Conservation (phyloP, 2,888 invertebrate species). For the Megaustenia siamemsis region DNA sequence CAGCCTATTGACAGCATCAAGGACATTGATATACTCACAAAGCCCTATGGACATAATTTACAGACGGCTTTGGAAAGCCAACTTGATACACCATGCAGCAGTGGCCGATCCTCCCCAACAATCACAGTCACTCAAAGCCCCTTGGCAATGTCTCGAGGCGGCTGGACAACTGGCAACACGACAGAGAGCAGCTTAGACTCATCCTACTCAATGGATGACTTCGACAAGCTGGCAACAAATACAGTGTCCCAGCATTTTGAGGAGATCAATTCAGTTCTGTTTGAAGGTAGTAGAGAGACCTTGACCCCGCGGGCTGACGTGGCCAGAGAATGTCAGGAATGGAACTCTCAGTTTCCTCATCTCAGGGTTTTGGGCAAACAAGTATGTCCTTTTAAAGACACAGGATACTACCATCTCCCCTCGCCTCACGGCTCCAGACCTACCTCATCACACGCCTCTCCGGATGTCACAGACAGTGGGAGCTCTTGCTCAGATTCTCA, state of each 20-base stretch:
- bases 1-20: slow-evolving; percentile 42
- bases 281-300: slow-evolving; percentile 62
- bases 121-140: slow-evolving; percentile 69
- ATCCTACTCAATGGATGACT: slow-evolving; percentile 72
- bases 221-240: slow-evolving; percentile 75
- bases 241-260: slow-evolving; percentile 75
- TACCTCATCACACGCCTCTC: slow-evolving; percentile 63
- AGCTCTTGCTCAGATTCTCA: slow-evolving; percentile 69
- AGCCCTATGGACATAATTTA: slow-evolving; percentile 25
- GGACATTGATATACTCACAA: slow-evolving; percentile 29
- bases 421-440: slow-evolving; percentile 57
- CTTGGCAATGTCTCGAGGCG: slow-evolving; percentile 64
- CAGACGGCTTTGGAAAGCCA: slow-evolving; percentile 49
- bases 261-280: slow-evolving; percentile 76
- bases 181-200: slow-evolving; percentile 77
- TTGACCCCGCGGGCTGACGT: slow-evolving; percentile 58
- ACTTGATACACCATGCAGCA: slow-evolving; percentile 67
- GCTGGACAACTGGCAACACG: slow-evolving; percentile 76
- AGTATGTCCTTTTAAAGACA: slow-evolving; percentile 70
- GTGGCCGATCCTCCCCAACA: slow-evolving; percentile 74
- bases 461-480: slow-evolving; percentile 73
- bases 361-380: slow-evolving; percentile 76
- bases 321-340: slow-evolving; percentile 75
- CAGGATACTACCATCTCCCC: slow-evolving; percentile 70
- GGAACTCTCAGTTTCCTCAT: slow-evolving; percentile 76